Evolutionary conservation across 2,113 vertebrate genomes (phyloP).

Genomic region (Eubucco bourcierii): DNA sequence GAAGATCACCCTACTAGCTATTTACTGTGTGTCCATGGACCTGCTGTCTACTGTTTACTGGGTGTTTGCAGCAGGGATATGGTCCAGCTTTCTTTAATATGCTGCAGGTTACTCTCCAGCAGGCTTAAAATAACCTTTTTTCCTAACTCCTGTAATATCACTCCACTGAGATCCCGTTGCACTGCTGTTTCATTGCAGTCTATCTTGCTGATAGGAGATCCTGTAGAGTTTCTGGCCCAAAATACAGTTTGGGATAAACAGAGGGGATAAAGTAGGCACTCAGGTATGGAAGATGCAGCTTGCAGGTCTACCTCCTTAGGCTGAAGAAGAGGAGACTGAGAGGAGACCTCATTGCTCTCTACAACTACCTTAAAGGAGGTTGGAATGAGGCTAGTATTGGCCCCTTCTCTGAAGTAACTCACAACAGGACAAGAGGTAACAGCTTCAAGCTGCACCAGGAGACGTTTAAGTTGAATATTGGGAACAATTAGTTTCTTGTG

Average conservation of each 20-base stretch:
- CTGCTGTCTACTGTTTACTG: neutral
- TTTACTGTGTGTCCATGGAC: neutral
- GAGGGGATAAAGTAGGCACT: neutral
- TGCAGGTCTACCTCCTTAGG: neutral
- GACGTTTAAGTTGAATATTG: too few relatives aligned
- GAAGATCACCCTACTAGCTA: neutral
- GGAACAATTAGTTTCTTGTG: too few relatives aligned
- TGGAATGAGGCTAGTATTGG: too few relatives aligned
- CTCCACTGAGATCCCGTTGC: neutral
- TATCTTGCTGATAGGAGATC: neutral
- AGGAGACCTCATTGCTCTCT: too few relatives aligned
- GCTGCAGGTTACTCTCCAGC: neutral
- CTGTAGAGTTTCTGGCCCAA: neutral
- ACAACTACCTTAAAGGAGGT: too few relatives aligned
- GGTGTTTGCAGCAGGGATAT: neutral
- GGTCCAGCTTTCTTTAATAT: neutral
- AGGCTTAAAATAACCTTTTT: constrained; percentile 20
- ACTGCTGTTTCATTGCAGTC: constrained; percentile 8
- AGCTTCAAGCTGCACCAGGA: too few relatives aligned
- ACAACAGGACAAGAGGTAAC: too few relatives aligned
- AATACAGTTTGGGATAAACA: neutral
- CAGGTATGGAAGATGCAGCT: neutral
- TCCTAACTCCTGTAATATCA: neutral
- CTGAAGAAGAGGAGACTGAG: neutral
- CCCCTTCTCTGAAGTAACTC: too few relatives aligned